phyloP scores from a whole-genome alignment of 2,888 invertebrate species.

The Sisyra nigra region DNA sequence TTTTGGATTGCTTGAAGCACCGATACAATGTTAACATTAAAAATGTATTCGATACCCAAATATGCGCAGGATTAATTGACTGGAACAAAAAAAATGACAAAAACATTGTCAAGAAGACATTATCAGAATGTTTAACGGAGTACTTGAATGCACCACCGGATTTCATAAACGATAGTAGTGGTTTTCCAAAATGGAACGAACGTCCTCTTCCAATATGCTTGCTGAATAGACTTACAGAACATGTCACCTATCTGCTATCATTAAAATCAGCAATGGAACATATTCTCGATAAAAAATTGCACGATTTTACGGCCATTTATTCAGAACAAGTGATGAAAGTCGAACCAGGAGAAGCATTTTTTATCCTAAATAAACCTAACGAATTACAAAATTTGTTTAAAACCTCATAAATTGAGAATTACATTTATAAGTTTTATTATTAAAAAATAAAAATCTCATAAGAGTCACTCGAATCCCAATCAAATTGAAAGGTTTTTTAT shows the following conservation, averaged over 20 bases:
- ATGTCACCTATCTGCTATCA: not conserved
- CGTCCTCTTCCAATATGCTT: not conserved
- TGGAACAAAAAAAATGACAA: not conserved
- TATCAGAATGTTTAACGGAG: not conserved
- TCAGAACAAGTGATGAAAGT: not conserved
- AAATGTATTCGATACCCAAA: slow-evolving; percentile 1
- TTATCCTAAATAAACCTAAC: not conserved
- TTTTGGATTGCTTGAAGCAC: slow-evolving; percentile 1
- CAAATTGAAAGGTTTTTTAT: no score
- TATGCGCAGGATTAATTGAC: not conserved
- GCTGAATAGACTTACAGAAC: not conserved
- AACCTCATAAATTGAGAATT: not conserved
- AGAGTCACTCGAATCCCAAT: no score
- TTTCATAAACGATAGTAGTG: not conserved
- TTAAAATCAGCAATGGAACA: not conserved
- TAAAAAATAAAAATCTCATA: no score
- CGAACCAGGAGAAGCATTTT: slow-evolving; percentile 1
- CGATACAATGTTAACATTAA: not conserved
- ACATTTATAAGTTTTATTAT: no score
- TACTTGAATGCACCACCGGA: not conserved
- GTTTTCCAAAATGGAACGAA: not conserved
- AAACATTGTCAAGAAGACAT: not conserved
- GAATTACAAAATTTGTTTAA: not conserved
- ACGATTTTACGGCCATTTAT: not conserved
- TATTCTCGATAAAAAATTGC: not conserved